Conservation (phyloP, 2,113 vertebrate species). For the Rafetus swinhoei region DNA sequence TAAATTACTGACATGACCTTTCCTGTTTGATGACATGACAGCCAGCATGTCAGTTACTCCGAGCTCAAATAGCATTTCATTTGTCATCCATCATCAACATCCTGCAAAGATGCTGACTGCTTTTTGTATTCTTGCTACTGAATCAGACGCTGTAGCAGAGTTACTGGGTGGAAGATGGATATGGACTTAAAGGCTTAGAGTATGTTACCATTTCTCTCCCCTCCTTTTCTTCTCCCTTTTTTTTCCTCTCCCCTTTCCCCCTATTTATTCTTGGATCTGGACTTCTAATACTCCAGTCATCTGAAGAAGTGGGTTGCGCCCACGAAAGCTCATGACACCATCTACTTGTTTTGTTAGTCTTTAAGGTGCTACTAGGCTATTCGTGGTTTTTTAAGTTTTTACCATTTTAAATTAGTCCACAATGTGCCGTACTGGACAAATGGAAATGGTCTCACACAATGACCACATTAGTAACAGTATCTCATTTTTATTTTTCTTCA, state of each 20-base stretch:
- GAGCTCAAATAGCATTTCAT: not conserved
- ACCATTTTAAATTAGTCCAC: not conserved
- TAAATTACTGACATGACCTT: constrained; percentile 45
- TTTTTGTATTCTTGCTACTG: rapidly evolving
- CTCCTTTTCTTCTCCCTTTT: too few species aligned
- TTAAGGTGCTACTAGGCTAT: too few species aligned
- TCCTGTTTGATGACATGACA: constrained; percentile 29
- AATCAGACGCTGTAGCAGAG: not conserved
- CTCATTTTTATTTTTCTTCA: not conserved
- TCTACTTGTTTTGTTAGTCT: too few species aligned
- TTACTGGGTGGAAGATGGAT: not conserved
- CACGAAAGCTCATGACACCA: too few species aligned
- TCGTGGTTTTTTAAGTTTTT: too few species aligned
- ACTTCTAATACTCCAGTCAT: too few species aligned
- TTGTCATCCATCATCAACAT: constrained; percentile 38
- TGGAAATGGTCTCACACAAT: not conserved
- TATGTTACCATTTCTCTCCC: rapidly evolving
- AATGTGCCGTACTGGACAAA: not conserved
- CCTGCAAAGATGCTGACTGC: constrained; percentile 22
- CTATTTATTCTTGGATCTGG: too few species aligned
- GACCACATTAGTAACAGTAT: rapidly evolving
- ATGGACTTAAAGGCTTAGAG: rapidly evolving
- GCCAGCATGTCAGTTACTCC: constrained; percentile 29
- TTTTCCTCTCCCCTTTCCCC: too few species aligned
- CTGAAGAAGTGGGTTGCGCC: too few species aligned